Percentiles rank a stretch among this genome's conserved stretches.
Conservation (phyloP, 2,888 invertebrate species). For the Pristionchus fissidentatus region DNA sequence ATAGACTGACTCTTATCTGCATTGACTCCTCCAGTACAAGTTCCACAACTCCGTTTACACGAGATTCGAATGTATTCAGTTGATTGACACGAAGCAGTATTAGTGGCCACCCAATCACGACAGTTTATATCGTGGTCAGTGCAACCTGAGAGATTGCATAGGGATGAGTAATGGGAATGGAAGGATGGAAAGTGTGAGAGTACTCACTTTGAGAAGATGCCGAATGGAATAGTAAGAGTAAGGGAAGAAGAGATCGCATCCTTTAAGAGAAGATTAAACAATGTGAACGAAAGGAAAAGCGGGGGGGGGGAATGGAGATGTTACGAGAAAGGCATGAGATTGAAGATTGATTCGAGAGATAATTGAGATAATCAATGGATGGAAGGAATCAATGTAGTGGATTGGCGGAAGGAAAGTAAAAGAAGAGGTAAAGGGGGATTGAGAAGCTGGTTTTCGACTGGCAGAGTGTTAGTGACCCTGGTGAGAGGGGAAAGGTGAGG, state of each 20-base stretch:
- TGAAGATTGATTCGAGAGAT: slow-evolving; percentile 30
- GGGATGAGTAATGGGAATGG: neutral
- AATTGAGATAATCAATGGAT: slow-evolving; percentile 29
- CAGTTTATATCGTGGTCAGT: slow-evolving; percentile 57
- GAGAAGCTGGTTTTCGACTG: slow-evolving; percentile 27
- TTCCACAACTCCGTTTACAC: slow-evolving; percentile 68
- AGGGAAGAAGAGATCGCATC: neutral
- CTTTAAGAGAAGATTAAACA: neutral
- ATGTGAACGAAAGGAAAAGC: slow-evolving; percentile 16
- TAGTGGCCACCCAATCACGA: slow-evolving; percentile 70
- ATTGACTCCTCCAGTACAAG: slow-evolving; percentile 62
- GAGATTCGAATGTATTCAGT: slow-evolving; percentile 70
- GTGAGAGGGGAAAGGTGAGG: slow-evolving; percentile 13
- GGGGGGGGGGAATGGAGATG: slow-evolving; percentile 4
- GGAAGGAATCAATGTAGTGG: slow-evolving; percentile 6
- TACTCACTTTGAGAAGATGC: neutral
- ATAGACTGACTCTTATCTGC: slow-evolving; percentile 57
- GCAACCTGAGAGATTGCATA: neutral
- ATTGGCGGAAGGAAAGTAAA: slow-evolving; percentile 16
- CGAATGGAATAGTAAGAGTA: neutral
- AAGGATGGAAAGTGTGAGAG: slow-evolving; percentile 24
- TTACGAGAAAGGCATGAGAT: neutral
- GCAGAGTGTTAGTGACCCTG: slow-evolving; percentile 34
- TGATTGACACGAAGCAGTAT: slow-evolving; percentile 62
- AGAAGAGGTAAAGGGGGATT: slow-evolving; percentile 24